phyloP scores from a whole-genome alignment of 2,888 invertebrate genomes.

The Altica lythri region DNA sequence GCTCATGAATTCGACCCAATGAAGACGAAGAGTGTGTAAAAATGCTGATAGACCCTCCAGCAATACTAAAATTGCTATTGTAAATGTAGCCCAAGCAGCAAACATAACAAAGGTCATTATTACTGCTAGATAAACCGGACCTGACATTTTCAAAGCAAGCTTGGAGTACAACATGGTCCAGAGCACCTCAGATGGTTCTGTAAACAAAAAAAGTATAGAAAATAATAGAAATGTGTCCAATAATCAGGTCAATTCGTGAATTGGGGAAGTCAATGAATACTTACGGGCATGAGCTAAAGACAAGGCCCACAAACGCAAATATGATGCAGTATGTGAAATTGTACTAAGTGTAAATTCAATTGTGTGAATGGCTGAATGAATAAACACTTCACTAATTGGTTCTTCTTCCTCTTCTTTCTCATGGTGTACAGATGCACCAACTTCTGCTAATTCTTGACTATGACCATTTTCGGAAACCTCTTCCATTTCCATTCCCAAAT shows the following conservation, averaged over 20 bases:
- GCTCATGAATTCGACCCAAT: slow-evolving; percentile 85
- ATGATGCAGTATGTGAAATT: slow-evolving; percentile 95
- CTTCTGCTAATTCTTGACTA: slow-evolving; percentile 24
- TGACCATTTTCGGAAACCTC: slow-evolving; percentile 51
- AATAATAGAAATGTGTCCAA: neutral
- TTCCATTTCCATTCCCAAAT: slow-evolving; percentile 69
- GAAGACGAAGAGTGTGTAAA: slow-evolving; percentile 84
- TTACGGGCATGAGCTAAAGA: slow-evolving; percentile 94
- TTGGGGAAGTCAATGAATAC: slow-evolving; percentile 49
- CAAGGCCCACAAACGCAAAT: slow-evolving; percentile 94
- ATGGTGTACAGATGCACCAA: slow-evolving; percentile 47
- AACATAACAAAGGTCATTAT: slow-evolving; percentile 69
- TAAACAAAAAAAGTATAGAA: slow-evolving; percentile 26
- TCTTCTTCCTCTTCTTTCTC: slow-evolving; percentile 62
- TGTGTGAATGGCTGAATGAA: slow-evolving; percentile 94
- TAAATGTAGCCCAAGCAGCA: slow-evolving; percentile 78
- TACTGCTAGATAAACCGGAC: slow-evolving; percentile 56
- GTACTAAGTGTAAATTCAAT: slow-evolving; percentile 96
- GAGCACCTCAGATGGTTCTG: slow-evolving; percentile 50
- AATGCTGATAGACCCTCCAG: slow-evolving; percentile 94
- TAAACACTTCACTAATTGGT: slow-evolving; percentile 84
- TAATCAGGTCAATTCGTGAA: neutral
- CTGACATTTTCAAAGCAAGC: slow-evolving; percentile 43
- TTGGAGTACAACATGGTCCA: slow-evolving; percentile 48
- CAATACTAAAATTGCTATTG: slow-evolving; percentile 79